Base-by-base conservation (phyloP, 2,113 vertebrate genomes). In the Chaetops frenatus region DNA sequence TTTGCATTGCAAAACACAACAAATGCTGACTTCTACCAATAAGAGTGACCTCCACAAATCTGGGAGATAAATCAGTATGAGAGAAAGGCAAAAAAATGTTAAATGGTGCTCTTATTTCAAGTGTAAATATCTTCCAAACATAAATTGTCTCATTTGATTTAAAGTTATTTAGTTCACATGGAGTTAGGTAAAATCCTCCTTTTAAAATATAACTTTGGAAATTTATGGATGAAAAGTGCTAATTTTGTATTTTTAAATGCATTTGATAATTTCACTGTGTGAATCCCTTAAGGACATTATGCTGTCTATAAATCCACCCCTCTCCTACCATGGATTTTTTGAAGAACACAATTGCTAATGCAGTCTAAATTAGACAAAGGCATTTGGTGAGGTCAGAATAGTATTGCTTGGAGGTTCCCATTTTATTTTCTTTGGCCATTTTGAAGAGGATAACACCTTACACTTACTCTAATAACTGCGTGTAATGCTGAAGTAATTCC, bases 1-100 rank as follows among this genome's bases (percentile, higher is more conserved):
- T 92, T 96, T 95, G 90, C 90, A 94, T 80, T 97, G 95, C 84
- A 82, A 94, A 93, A 91, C 77, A 91, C 83, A 95, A 91, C 87
- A 92, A 87, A 87, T 94, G 57, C 78, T 93, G 94, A 88, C 85
- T 88, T 96, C 91, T 88, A 82, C 90, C 56, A 67, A 36, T 48
- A 84, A 73, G 81, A 88, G 76, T 81, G 90, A 92, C 54, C 74
- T 95, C 66, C 81, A 96, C 81, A 91, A 95, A 89, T 50, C 45
- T 35, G 78, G 67, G 53, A 64, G 95, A 94, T 93, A 96, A 96
- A 97, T 96, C 92, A 96, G 66, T 29, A 53, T 10, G 51, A 64
- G 50, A 72, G 81, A 90, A 94, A 69, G 79, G 86, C 21, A 72
- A 87, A 54, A 89, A 92, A 79, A 90, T 36, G 92, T 83, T 92